Percentiles rank a stretch among this genome's conserved stretches.
Evolutionary conservation across 2,113 vertebrate species (phyloP).

Genomic region (Gavia stellata): DNA sequence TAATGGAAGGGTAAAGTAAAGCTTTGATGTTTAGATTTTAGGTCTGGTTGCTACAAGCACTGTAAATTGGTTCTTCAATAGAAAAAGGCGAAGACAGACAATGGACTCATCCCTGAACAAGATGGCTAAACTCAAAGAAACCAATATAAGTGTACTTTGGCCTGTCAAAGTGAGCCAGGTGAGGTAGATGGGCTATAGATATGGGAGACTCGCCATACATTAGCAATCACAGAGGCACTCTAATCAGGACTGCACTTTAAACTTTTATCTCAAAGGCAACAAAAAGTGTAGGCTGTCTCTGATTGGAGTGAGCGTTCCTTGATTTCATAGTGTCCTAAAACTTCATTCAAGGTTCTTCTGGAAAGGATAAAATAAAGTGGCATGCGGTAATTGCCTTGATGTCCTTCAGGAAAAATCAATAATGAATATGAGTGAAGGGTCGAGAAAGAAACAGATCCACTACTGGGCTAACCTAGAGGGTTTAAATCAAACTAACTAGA

Average conservation of each 20-base stretch:
- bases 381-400: slow-evolving; percentile 49
- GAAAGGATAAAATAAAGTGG: slow-evolving; percentile 40
- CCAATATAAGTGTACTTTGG: neutral
- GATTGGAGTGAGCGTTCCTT: slow-evolving; percentile 56
- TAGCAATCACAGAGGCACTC: slow-evolving; percentile 41
- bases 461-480: neutral
- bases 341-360: slow-evolving; percentile 36
- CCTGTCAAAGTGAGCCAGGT: neutral
- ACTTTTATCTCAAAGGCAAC: slow-evolving; percentile 27
- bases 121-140: neutral
- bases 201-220: neutral
- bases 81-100: neutral
- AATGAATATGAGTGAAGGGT: slow-evolving; percentile 59
- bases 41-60: neutral
- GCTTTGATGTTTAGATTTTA: slow-evolving; percentile 26
- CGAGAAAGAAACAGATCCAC: slow-evolving; percentile 33
- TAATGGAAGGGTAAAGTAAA: slow-evolving; percentile 25
- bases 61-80: neutral
- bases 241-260: slow-evolving; percentile 53
- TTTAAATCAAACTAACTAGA: slow-evolving; percentile 37
- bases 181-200: neutral
- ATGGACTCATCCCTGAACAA: slow-evolving; percentile 1
- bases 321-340: slow-evolving; percentile 57
- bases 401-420: slow-evolving; percentile 67
- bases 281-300: slow-evolving; percentile 17